These are phyloP conservation scores for Drosophila ochracea DNA, from an alignment of 2,888 invertebrate genomes.

Conservation along the genomic window DNA sequence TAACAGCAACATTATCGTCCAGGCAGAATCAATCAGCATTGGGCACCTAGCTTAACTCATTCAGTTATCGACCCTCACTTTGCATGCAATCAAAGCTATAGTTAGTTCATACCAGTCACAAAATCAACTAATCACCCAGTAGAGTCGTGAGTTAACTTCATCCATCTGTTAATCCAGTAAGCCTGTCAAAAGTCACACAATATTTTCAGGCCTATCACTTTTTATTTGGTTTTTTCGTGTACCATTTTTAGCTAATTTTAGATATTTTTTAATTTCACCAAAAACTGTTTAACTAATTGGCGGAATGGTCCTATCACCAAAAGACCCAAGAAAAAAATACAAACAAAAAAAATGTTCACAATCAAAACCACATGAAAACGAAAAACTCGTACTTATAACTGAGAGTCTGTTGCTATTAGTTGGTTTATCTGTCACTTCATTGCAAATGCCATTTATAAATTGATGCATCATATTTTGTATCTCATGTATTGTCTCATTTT, in stretches of 20 bases:
- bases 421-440: constrained; percentile 45
- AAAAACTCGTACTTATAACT: constrained; percentile 14
- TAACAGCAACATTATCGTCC: constrained; percentile 33
- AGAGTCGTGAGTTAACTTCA: constrained; percentile 46
- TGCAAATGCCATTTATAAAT: constrained; percentile 41
- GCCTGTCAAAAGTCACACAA: constrained; percentile 54
- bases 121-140: neutral
- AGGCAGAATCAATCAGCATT: constrained; percentile 66
- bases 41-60: constrained; percentile 49
- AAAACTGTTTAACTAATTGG: constrained; percentile 80
- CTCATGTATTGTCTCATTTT: constrained; percentile 56
- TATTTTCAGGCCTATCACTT: constrained; percentile 58
- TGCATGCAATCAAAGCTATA: constrained; percentile 69
- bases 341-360: constrained; percentile 15
- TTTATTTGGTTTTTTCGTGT: constrained; percentile 14
- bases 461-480: constrained; percentile 47
- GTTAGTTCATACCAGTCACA: constrained; percentile 35
- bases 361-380: constrained; percentile 30
- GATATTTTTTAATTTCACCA: constrained; percentile 19
- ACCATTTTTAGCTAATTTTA: constrained; percentile 40
- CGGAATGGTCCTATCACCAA: constrained; percentile 81
- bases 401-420: constrained; percentile 37
- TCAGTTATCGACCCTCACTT: constrained; percentile 43
- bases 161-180: constrained; percentile 41
- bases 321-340: constrained; percentile 21